These are phyloP conservation scores for Odontocerum albicorne DNA, from an alignment of 2,888 invertebrate species.

Conservation along the genomic window DNA sequence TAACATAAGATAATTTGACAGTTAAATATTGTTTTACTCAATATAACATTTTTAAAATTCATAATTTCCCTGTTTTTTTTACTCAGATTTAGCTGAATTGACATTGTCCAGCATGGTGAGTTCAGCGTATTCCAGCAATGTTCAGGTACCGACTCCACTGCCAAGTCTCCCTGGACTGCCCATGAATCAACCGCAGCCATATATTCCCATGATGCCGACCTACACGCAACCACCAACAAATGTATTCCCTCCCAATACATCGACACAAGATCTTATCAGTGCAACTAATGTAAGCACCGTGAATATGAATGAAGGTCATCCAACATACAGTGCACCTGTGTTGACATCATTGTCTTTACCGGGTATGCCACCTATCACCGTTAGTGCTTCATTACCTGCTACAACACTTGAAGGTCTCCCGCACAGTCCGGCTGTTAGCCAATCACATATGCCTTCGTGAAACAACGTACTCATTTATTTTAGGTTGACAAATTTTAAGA, in stretches of 20 bases:
- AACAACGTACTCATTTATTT: too few relatives aligned
- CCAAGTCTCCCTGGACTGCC: slow-evolving; percentile 56
- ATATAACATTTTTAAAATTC: not conserved
- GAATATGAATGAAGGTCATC: slow-evolving; percentile 42
- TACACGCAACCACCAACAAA: slow-evolving; percentile 46
- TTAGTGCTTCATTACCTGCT: slow-evolving; percentile 70
- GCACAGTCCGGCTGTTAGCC: slow-evolving; percentile 19
- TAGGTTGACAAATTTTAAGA: too few relatives aligned
- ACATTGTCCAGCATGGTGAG: slow-evolving; percentile 52
- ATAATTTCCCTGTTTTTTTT: not conserved
- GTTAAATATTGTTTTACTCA: too few relatives aligned
- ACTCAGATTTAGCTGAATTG: slow-evolving; percentile 52
- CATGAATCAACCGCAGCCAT: slow-evolving; percentile 58
- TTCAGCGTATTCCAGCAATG: slow-evolving; percentile 45
- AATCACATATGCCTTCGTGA: slow-evolving; percentile 30
- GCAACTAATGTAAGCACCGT: not conserved
- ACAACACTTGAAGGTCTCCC: slow-evolving; percentile 59
- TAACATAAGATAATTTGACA: too few relatives aligned
- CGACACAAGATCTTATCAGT: slow-evolving; percentile 10
- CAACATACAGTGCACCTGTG: slow-evolving; percentile 50
- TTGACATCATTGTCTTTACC: slow-evolving; percentile 72
- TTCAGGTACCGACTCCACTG: slow-evolving; percentile 57
- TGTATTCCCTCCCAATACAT: slow-evolving; percentile 33
- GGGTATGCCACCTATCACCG: slow-evolving; percentile 80
- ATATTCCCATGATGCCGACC: slow-evolving; percentile 56